phyloP scores from a whole-genome alignment of 1,140 invertebrate species.

The Leptinotarsa lineolata region DNA sequence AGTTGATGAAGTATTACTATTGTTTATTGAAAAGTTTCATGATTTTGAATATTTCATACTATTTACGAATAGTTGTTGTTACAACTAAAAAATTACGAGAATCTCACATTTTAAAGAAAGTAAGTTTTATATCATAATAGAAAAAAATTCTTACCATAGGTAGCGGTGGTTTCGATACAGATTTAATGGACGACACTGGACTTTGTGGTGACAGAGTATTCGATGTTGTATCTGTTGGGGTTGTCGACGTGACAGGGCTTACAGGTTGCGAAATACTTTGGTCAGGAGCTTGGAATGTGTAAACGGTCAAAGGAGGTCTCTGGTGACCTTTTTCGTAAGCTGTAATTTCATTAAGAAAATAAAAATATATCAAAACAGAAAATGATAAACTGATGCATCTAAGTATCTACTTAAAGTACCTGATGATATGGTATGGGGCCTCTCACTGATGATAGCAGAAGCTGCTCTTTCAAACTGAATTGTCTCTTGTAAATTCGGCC shows the following conservation, averaged over 20 bases:
- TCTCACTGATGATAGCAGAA: slow-evolving; percentile 73
- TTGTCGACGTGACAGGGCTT: slow-evolving; percentile 61
- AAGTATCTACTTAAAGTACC: slow-evolving; percentile 56
- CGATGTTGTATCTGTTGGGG: slow-evolving; percentile 37
- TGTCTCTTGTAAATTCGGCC: slow-evolving; percentile 83
- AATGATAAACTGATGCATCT: not conserved
- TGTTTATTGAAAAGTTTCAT: too few species aligned
- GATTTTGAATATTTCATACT: too few species aligned
- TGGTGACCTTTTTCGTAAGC: slow-evolving; percentile 86
- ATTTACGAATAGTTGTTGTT: too few species aligned
- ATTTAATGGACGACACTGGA: slow-evolving; percentile 50
- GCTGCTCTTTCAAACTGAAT: slow-evolving; percentile 75
- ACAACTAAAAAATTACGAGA: too few species aligned
- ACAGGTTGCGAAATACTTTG: slow-evolving; percentile 64
- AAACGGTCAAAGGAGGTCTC: slow-evolving; percentile 83
- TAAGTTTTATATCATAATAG: not conserved
- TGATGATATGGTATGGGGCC: slow-evolving; percentile 92
- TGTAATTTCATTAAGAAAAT: slow-evolving; percentile 44
- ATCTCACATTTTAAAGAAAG: too few species aligned
- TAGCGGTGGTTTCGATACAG: slow-evolving; percentile 63
- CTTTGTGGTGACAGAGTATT: slow-evolving; percentile 57
- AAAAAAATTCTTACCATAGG: slow-evolving; percentile 61
- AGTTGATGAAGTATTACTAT: too few species aligned
- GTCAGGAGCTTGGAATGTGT: slow-evolving; percentile 73
- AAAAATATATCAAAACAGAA: slow-evolving; percentile 7